Percentiles rank a stretch among this genome's conserved stretches.
These are phyloP conservation scores for Palythoa grandiflora DNA, from an alignment of 92 coral and sea anemone species.

Conservation along the genomic window DNA sequence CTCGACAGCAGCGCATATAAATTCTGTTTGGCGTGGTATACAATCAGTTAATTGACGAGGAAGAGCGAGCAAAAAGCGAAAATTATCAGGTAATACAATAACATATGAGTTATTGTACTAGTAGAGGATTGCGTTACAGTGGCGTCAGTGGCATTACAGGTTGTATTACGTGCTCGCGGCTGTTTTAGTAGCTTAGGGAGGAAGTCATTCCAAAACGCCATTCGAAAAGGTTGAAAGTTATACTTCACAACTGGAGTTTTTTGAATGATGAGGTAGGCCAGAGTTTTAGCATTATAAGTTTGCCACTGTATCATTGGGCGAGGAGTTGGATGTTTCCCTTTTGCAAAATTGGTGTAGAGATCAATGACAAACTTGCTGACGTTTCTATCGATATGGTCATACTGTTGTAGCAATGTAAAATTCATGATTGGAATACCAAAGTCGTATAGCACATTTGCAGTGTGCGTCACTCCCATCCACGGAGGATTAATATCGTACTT, in stretches of 20 bases:
- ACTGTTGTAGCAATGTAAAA: not conserved
- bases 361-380: constrained; percentile 52
- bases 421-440: constrained; percentile 35
- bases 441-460: constrained; percentile 1
- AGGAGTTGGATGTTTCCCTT: constrained; percentile 48
- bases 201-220: constrained; percentile 79
- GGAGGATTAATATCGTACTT: not conserved
- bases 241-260: constrained; percentile 47
- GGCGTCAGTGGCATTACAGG: not conserved
- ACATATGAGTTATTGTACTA: not conserved
- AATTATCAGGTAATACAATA: no score
- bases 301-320: constrained; percentile 56
- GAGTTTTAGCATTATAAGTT: constrained; percentile 53
- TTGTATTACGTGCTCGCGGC: not conserved
- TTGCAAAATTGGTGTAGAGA: constrained; percentile 59
- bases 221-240: constrained; percentile 57
- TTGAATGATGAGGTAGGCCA: constrained; percentile 62
- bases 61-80: no score
- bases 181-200: constrained; percentile 52
- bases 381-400: constrained; percentile 43
- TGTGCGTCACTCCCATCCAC: constrained; percentile 28
- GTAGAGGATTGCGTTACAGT: not conserved
- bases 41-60: no score
- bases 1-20: no score
- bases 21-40: no score